Conservation (phyloP, 2,113 vertebrate genomes). For the Heterocephalus glaber region DNA sequence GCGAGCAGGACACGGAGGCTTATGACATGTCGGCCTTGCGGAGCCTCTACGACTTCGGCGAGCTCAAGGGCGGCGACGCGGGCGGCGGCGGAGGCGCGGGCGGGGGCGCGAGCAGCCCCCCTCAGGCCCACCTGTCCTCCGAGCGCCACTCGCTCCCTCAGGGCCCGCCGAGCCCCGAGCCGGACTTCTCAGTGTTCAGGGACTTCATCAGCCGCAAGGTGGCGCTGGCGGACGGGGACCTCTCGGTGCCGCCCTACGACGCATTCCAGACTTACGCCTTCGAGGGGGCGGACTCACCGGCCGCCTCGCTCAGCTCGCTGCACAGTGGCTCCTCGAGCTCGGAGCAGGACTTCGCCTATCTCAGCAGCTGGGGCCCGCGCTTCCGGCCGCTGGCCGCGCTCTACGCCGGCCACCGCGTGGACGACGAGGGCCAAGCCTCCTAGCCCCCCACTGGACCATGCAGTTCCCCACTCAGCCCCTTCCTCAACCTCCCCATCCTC, state of each 20-base stretch:
- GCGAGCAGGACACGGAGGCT: slow-evolving; percentile 98
- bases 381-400: slow-evolving; percentile 97
- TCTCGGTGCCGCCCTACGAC: slow-evolving; percentile 97
- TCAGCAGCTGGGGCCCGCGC: slow-evolving; percentile 95
- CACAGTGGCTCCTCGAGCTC: slow-evolving; percentile 94
- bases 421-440: slow-evolving; percentile 90
- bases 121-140: slow-evolving; percentile 72
- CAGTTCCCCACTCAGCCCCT: neutral
- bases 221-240: slow-evolving; percentile 95
- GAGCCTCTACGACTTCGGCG: slow-evolving; percentile 97
- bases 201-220: slow-evolving; percentile 98
- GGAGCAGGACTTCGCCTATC: slow-evolving; percentile 98
- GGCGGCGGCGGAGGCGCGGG: slow-evolving; percentile 81
- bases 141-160: slow-evolving; percentile 92
- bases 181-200: slow-evolving; percentile 96
- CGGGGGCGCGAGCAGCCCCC: slow-evolving; percentile 81
- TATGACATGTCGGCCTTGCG: slow-evolving; percentile 99
- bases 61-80: slow-evolving; percentile 90
- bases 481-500: neutral
- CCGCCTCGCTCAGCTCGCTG: slow-evolving; percentile 97
- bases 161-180: slow-evolving; percentile 89
- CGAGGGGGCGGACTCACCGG: slow-evolving; percentile 93
- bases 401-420: slow-evolving; percentile 89
- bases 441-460: slow-evolving; percentile 83
- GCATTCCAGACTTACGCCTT: slow-evolving; percentile 99